Percentiles rank a stretch among this genome's conserved stretches.
These are phyloP conservation scores for Halisarca cf. caerulea DNA, from an alignment of 37 sponge, comb jelly and placozoan genomes.

Conservation along the genomic window DNA sequence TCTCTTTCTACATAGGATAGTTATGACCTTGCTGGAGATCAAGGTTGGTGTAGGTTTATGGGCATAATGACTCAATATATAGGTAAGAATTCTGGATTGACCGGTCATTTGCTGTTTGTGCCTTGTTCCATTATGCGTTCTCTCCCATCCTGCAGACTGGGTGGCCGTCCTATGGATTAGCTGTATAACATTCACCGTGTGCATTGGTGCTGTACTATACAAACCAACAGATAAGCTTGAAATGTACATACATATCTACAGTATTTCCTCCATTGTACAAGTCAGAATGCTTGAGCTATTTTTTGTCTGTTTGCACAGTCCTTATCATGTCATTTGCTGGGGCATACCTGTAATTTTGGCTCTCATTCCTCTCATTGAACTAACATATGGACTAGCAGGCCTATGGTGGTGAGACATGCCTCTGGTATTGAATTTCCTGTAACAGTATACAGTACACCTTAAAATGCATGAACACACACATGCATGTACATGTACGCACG, in stretches of 20 bases:
- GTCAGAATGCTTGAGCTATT: too few species aligned
- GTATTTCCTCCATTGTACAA: too few species aligned
- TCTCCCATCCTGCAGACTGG: slow-evolving; percentile 52
- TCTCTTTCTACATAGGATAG: not conserved
- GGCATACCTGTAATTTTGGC: slow-evolving; percentile 53
- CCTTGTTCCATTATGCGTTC: too few species aligned
- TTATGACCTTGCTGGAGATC: not conserved
- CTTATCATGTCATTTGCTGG: slow-evolving; percentile 50
- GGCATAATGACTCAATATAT: not conserved
- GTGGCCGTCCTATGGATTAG: slow-evolving; percentile 65
- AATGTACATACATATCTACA: slow-evolving; percentile 60
- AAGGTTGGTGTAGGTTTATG: not conserved
- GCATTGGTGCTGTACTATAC: slow-evolving; percentile 43
- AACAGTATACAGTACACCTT: not conserved
- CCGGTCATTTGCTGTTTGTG: not conserved
- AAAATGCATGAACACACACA: too few species aligned
- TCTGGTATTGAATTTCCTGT: not conserved
- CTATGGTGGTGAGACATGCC: slow-evolving; percentile 70
- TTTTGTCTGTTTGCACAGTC: too few species aligned
- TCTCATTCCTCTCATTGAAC: slow-evolving; percentile 55
- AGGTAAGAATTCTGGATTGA: not conserved
- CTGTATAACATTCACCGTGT: slow-evolving; percentile 70
- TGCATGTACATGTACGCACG: too few species aligned
- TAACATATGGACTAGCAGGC: slow-evolving; percentile 75
- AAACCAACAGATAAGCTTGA: slow-evolving; percentile 57